Evolutionary conservation across 2,888 invertebrate species (phyloP), one percentile per base, ranked within the genome.

Genomic region (Torymus auratus): DNA sequence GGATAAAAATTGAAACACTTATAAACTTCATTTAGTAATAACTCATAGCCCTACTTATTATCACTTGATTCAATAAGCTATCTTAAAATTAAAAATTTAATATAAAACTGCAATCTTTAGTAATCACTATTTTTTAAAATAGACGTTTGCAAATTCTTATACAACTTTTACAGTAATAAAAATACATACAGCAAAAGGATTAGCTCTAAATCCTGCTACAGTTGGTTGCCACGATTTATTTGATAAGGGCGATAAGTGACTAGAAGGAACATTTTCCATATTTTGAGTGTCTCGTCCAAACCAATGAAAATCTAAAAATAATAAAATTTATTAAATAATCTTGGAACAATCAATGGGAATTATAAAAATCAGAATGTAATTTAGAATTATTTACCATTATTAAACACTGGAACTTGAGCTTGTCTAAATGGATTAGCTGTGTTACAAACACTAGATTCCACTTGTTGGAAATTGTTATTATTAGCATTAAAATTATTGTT

Each of bases 171-270:
- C 41, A 41, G 41, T 41, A 41, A 5, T 28, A 41, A 41, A 41
- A 60, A 80, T 83, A 86, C 87, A 86, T 87, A 91, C 91, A 86
- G 88, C 88, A 86, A 92, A 92, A 83, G 92, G 91, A 87, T 92
- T 91, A 78, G 91, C 91, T 80, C 89, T 90, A 85, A 89, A 90
- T 81, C 88, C 86, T 71, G 90, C 86, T 84, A 90, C 89, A 80
- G 86, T 86, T 78, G 90, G 90, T 86, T 90, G 90, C 91, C 91
- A 91, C 68, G 88, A 86, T 88, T 90, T 91, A 83, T 88, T 89
- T 75, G 91, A 85, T 84, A 89, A 85, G 78, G 88, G 87, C 81
- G 89, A 87, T 86, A 88, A 84, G 84, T 89, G 89, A 89, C 89
- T 89, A 88, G 90, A 89, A 85, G 89, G 86, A 86, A 89, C 87